Evolutionary conservation across 2,113 vertebrate genomes (phyloP).

Genomic region (Microtus montanus): DNA sequence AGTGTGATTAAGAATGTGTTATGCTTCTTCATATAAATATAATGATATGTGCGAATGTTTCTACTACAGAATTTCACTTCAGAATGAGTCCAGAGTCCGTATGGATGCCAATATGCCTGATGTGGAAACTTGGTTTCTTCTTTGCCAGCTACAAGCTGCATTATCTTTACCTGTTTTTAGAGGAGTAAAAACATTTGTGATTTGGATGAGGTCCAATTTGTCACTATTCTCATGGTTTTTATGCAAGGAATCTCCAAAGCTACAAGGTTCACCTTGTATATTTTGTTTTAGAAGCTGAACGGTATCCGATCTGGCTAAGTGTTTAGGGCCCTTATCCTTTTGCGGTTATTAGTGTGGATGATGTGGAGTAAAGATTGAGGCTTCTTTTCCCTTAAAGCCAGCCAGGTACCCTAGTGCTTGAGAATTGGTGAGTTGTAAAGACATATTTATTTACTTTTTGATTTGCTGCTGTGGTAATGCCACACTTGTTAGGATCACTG

Average conservation of each 20-base stretch:
- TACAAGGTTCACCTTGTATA: neutral
- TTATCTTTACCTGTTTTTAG: constrained; percentile 3
- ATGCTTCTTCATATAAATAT: neutral
- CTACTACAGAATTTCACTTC: neutral
- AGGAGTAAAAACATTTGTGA: neutral
- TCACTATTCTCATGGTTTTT: neutral
- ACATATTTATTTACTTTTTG: neutral
- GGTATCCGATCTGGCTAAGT: neutral
- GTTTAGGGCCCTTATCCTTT: neutral
- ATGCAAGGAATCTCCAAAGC: neutral
- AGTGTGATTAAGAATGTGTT: neutral
- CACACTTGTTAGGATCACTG: neutral
- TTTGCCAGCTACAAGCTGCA: neutral
- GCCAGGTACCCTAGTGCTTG: neutral
- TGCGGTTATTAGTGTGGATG: neutral
- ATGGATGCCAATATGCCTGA: rapidly evolving
- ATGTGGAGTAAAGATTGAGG: neutral
- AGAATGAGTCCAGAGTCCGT: neutral
- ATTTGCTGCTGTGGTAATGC: neutral
- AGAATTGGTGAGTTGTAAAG: neutral
- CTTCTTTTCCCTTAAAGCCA: neutral
- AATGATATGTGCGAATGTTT: neutral
- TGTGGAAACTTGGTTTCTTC: neutral
- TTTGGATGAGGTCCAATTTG: neutral
- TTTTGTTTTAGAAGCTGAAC: neutral